Evolutionary conservation across 2,888 invertebrate species (phyloP).

Genomic region (Ephialtes manifestator): DNA sequence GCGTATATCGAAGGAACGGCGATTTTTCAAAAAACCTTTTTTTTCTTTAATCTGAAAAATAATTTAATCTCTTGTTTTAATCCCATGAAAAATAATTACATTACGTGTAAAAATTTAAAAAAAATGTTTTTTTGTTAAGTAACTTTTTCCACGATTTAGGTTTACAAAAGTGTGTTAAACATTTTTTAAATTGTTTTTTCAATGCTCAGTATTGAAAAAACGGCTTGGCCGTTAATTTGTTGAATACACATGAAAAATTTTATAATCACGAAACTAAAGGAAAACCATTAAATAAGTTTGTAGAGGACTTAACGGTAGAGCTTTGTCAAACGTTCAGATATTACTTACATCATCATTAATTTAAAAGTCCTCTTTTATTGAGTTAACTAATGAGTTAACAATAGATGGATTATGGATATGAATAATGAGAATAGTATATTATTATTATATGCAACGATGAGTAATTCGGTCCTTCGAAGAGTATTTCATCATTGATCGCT

Average conservation of each 20-base stretch:
- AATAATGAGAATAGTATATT: conserved; percentile 23
- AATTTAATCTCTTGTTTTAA: too few species aligned
- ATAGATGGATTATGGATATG: conserved; percentile 74
- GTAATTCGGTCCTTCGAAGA: conserved; percentile 65
- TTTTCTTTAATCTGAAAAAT: too few species aligned
- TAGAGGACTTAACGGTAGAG: not conserved
- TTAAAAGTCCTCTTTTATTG: not conserved
- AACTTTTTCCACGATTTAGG: too few species aligned
- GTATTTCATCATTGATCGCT: conserved; percentile 79
- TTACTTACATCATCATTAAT: conserved; percentile 6
- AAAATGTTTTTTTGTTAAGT: too few species aligned
- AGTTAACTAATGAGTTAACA: not conserved
- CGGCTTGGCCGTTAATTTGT: too few species aligned
- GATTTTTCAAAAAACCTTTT: too few species aligned
- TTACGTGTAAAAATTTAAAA: too few species aligned
- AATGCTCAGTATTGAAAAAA: not conserved
- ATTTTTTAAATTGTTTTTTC: not conserved
- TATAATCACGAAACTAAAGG: not conserved
- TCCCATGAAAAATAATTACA: too few species aligned
- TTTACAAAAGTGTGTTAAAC: too few species aligned
- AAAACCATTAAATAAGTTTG: not conserved
- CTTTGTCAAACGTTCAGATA: too few species aligned
- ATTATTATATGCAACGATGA: conserved; percentile 25
- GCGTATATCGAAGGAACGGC: too few species aligned
- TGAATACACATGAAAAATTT: too few species aligned